Conservation (phyloP, 2,888 invertebrate species). For the Galerucella pusilla region DNA sequence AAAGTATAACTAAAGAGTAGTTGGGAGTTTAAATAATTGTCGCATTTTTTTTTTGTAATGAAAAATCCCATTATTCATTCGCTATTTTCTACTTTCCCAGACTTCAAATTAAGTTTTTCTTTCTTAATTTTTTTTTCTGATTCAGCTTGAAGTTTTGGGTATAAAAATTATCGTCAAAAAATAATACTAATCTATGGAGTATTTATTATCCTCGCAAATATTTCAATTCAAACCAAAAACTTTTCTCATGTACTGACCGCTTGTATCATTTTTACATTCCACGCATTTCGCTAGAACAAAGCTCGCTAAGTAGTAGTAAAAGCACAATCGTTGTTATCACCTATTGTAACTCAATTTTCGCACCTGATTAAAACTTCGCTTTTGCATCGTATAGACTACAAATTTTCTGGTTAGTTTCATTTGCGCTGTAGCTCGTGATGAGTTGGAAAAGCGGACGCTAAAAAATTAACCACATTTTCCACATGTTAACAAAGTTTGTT, state of each 20-base stretch:
- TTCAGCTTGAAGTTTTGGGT: no score
- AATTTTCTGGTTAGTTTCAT: slow-evolving; percentile 12
- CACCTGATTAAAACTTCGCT: slow-evolving; percentile 6
- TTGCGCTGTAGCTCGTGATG: background rate
- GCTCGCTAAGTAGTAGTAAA: background rate
- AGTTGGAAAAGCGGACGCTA: background rate
- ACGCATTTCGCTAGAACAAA: background rate
- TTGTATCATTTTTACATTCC: background rate
- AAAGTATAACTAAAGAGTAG: no score
- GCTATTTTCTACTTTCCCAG: no score
- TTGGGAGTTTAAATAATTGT: no score
- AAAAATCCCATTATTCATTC: no score
- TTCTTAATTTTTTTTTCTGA: no score
- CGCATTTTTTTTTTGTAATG: no score
- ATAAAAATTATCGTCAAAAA: no score
- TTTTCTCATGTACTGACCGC: background rate
- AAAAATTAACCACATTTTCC: background rate
- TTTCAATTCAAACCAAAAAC: no score
- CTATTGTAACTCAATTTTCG: background rate
- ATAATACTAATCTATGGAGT: no score
- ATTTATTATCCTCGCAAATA: no score
- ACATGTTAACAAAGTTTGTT: slow-evolving; percentile 1
- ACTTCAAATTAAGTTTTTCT: no score
- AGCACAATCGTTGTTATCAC: background rate
- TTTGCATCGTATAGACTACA: slow-evolving; percentile 8